These are phyloP conservation scores for Gouania willdenowi DNA, from an alignment of 2,797 vertebrate genomes.

Conservation along the genomic window DNA sequence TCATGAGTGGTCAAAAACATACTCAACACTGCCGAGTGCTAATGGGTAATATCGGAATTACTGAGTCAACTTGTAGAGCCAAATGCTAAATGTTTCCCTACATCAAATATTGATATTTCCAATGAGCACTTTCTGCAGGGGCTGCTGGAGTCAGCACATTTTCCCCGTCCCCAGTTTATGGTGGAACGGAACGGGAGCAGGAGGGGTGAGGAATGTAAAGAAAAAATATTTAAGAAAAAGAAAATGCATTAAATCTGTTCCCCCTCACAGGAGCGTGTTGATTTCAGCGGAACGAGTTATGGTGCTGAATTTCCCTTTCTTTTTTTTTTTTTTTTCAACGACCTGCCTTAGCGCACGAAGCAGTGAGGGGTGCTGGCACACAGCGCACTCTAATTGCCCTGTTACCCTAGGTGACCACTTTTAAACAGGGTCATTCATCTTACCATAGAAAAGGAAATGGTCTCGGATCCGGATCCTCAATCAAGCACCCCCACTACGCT, in stretches of 20 bases:
- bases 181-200: conserved; percentile 11
- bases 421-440: conserved; percentile 76
- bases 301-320: conserved; percentile 54
- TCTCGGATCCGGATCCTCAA: conserved; percentile 74
- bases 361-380: conserved; percentile 56
- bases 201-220: conserved; percentile 15
- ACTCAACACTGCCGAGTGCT: conserved; percentile 12
- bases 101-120: conserved; percentile 68
- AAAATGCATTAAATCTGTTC: conserved; percentile 61
- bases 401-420: conserved; percentile 69
- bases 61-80: conserved; percentile 18
- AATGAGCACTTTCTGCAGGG: conserved; percentile 33
- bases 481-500: conserved; percentile 70
- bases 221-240: neutral
- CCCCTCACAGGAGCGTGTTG: conserved; percentile 24
- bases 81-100: conserved; percentile 45
- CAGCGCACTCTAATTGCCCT: conserved; percentile 73
- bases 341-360: conserved; percentile 54
- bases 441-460: conserved; percentile 72
- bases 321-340: conserved; percentile 63
- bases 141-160: conserved; percentile 48
- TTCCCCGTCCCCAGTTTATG: conserved; percentile 14
- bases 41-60: conserved; percentile 19
- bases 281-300: conserved; percentile 52
- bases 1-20: conserved; percentile 6